phyloP scores from a whole-genome alignment of 2,797 vertebrate genomes.

The Enteromius argenteus region DNA sequence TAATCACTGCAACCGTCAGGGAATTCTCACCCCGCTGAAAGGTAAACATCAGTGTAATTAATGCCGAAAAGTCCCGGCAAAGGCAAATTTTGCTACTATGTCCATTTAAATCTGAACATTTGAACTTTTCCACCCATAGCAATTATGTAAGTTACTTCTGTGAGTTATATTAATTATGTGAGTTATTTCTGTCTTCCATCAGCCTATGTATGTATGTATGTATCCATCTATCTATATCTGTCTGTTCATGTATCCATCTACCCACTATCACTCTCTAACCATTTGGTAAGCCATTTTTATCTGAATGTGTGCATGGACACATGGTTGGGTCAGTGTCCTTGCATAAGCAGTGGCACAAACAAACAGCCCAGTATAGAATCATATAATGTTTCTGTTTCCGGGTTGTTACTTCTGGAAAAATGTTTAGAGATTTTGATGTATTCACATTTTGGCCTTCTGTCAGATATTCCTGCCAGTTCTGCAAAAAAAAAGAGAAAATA shows the following conservation, averaged over 20 bases:
- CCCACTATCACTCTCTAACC: neutral
- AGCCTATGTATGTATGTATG: too few species aligned
- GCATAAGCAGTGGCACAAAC: constrained; percentile 1
- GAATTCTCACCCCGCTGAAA: constrained; percentile 45
- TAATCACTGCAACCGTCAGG: constrained; percentile 48
- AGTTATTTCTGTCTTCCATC: constrained; percentile 14
- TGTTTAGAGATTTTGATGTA: constrained; percentile 19
- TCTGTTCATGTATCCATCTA: neutral
- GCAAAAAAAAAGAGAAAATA: constrained; percentile 25
- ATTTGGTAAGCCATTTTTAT: constrained; percentile 9
- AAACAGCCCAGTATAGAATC: constrained; percentile 2
- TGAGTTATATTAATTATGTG: too few species aligned
- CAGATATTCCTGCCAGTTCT: constrained; percentile 20
- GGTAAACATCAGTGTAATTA: constrained; percentile 40
- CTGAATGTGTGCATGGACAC: neutral
- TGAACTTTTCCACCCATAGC: constrained; percentile 41
- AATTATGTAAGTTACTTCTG: constrained; percentile 5
- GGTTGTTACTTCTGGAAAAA: constrained; percentile 18
- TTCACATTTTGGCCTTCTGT: constrained; percentile 21
- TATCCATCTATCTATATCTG: neutral
- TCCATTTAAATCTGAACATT: constrained; percentile 37
- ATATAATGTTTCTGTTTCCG: neutral
- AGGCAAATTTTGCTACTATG: constrained; percentile 10
- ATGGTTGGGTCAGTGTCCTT: neutral
- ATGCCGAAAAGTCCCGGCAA: constrained; percentile 22